These are phyloP conservation scores for Orestias chungarensis DNA, from an alignment of 2,797 vertebrate species.

Conservation along the genomic window DNA sequence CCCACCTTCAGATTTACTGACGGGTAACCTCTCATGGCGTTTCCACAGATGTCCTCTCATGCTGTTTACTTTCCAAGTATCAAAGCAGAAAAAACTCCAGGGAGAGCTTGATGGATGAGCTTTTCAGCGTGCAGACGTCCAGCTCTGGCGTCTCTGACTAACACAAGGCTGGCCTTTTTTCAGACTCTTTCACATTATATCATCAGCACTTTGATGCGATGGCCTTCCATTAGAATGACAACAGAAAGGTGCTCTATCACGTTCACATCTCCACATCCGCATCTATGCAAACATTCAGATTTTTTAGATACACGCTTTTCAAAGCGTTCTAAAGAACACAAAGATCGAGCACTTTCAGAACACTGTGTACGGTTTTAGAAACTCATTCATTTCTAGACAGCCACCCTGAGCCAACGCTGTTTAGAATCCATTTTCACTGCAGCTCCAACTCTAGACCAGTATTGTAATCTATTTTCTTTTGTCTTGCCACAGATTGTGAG, in stretches of 20 bases:
- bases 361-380: not conserved
- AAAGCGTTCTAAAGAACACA: not conserved
- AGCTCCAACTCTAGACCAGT: not conserved
- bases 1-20: conserved; percentile 7
- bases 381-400: not conserved
- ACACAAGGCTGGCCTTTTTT: conserved; percentile 15
- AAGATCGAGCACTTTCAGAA: not conserved
- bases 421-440: not conserved
- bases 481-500: not conserved
- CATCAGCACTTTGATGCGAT: not conserved
- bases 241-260: not conserved
- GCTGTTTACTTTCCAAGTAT: conserved; percentile 3
- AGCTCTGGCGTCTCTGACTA: conserved; percentile 12
- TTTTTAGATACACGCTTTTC: not conserved
- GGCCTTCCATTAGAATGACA: conserved; percentile 6
- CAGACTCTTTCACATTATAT: conserved; percentile 10
- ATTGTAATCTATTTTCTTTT: not conserved
- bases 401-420: not conserved
- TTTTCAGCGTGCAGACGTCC: not conserved
- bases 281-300: too few relatives aligned
- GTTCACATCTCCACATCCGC: not conserved
- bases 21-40: not conserved
- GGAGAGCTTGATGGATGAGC: conserved; percentile 1
- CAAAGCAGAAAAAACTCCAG: conserved; percentile 12
- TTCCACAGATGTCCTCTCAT: conserved; percentile 5